phyloP scores from a whole-genome alignment of 2,113 vertebrate species.

The Dermatemys mawii region DNA sequence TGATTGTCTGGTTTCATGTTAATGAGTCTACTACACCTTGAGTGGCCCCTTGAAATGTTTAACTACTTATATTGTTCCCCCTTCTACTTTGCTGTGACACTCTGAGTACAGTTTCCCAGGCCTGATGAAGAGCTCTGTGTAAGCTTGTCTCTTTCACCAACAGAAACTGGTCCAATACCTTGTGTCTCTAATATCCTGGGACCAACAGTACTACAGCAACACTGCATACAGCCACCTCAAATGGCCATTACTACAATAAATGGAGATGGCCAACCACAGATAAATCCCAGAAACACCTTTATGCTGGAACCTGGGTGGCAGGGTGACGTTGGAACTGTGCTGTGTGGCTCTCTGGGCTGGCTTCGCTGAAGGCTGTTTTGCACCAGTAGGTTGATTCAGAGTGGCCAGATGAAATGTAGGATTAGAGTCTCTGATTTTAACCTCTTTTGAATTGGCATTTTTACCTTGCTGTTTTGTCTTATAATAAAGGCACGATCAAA shows the following conservation, averaged over 20 bases:
- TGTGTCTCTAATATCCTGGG: neutral
- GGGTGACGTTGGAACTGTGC: neutral
- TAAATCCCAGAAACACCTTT: neutral
- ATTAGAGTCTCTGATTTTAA: neutral
- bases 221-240: neutral
- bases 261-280: neutral
- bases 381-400: rapidly evolving
- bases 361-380: neutral
- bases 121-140: neutral
- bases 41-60: neutral
- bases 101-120: neutral
- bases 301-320: neutral
- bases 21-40: neutral
- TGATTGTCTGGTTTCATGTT: neutral
- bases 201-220: neutral
- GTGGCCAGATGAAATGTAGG: neutral
- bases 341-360: rapidly evolving
- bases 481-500: neutral
- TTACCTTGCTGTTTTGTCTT: neutral
- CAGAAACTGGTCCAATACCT: neutral
- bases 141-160: neutral
- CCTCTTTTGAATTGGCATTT: neutral
- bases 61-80: neutral
- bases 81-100: neutral
- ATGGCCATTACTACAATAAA: neutral